Conservation (phyloP, 1,140 invertebrate species). For the Orchestia grillus region DNA sequence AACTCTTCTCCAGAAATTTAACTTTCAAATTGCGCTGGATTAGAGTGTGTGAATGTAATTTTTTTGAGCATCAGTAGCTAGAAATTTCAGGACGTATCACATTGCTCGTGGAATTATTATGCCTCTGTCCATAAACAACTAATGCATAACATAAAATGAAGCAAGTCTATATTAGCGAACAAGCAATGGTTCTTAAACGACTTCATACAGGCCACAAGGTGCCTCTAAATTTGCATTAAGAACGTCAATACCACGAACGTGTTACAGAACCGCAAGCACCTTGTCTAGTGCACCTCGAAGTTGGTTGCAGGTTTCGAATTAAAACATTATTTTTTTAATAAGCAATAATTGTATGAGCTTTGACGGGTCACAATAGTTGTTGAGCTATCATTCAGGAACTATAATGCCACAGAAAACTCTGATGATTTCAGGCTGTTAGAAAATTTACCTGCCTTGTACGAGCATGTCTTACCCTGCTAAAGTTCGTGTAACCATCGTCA, state of each 20-base stretch:
- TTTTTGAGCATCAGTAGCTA: neutral
- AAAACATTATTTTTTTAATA: neutral
- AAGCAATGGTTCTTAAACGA: neutral
- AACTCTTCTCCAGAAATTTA: neutral
- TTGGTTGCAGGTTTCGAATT: neutral
- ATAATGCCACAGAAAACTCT: too few relatives aligned
- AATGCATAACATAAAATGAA: neutral
- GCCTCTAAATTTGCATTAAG: neutral
- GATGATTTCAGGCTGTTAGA: too few relatives aligned
- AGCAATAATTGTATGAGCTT: neutral
- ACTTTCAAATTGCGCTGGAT: neutral
- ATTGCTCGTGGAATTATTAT: neutral
- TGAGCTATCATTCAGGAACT: too few relatives aligned
- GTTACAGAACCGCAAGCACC: neutral
- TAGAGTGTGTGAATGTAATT: neutral
- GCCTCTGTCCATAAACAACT: neutral
- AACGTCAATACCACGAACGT: neutral
- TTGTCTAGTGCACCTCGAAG: neutral
- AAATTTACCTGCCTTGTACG: too few relatives aligned
- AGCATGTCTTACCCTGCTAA: too few relatives aligned
- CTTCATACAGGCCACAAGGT: neutral
- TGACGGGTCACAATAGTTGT: too few relatives aligned
- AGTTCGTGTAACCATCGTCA: too few relatives aligned
- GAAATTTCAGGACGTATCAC: neutral
- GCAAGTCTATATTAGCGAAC: neutral